Conservation (phyloP, 2,113 vertebrate species). For the pig (Sus scrofa) region DNA sequence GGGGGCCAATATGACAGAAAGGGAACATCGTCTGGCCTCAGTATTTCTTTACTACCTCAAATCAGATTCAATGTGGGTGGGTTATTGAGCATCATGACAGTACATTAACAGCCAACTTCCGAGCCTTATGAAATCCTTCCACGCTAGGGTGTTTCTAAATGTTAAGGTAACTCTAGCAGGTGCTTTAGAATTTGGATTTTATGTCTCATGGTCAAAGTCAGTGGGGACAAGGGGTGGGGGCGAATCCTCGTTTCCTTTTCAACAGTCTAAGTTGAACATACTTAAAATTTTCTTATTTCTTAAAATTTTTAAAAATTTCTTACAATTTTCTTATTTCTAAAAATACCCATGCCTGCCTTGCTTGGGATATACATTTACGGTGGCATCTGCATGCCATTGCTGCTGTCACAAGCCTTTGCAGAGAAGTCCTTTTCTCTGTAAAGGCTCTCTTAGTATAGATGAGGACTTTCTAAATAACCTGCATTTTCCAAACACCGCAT, state of each 20-base stretch:
- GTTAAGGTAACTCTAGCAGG: neutral
- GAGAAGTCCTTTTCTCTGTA: slow-evolving; percentile 33
- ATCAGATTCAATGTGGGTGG: slow-evolving; percentile 22
- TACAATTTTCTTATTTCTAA: too few species aligned
- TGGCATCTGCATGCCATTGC: slow-evolving; percentile 47
- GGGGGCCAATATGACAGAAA: neutral
- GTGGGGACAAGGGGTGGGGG: neutral
- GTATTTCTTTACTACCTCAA: neutral
- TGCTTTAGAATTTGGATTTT: slow-evolving; percentile 15
- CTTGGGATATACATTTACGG: neutral
- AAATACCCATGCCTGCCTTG: neutral
- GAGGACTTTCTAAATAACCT: slow-evolving; percentile 64
- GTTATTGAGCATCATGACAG: neutral
- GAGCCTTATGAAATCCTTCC: slow-evolving; percentile 42
- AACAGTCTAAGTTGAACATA: too few species aligned
- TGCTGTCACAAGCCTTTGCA: slow-evolving; percentile 51
- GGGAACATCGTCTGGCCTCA: neutral
- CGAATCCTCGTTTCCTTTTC: neutral
- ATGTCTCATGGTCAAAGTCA: slow-evolving; percentile 18
- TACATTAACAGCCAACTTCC: neutral
- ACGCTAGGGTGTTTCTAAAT: neutral
- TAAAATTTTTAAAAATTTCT: too few species aligned
- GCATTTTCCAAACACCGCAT: slow-evolving; percentile 57
- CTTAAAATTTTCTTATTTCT: too few species aligned
- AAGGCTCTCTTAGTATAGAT: slow-evolving; percentile 59